phyloP scores from a whole-genome alignment of 1,140 invertebrate genomes.

The Brachionus sp. region DNA sequence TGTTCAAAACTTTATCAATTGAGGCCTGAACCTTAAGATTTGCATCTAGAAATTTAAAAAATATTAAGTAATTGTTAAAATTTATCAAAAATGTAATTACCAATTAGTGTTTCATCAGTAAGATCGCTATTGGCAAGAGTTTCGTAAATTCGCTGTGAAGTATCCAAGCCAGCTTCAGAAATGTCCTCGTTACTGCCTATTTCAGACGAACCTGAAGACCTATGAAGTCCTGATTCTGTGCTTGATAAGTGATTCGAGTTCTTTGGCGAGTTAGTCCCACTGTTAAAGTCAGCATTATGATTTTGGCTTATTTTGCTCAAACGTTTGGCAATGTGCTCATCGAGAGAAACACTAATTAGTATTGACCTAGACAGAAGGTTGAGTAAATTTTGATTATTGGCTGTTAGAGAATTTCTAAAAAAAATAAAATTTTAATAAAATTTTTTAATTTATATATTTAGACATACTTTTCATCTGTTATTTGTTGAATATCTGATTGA shows the following conservation, averaged over 20 bases:
- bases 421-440: background rate
- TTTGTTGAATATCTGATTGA: constrained; percentile 1
- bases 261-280: background rate
- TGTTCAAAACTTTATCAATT: constrained; percentile 25
- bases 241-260: background rate
- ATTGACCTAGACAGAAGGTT: background rate
- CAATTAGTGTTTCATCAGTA: constrained; percentile 6
- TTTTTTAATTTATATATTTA: background rate
- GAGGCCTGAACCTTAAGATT: background rate
- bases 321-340: background rate
- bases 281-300: background rate
- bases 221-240: constrained; percentile 12
- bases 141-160: constrained; percentile 18
- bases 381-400: constrained; percentile 5
- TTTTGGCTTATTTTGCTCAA: background rate
- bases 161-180: constrained; percentile 9
- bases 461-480: background rate
- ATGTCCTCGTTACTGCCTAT: background rate
- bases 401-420: background rate
- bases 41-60: background rate
- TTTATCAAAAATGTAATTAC: background rate
- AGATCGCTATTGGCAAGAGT: background rate
- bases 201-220: constrained; percentile 9
- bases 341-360: background rate
- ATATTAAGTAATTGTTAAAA: background rate